Percentiles rank a stretch among this genome's conserved stretches.
Conservation (phyloP, 2,797 vertebrate species). For the Karalla daura region DNA sequence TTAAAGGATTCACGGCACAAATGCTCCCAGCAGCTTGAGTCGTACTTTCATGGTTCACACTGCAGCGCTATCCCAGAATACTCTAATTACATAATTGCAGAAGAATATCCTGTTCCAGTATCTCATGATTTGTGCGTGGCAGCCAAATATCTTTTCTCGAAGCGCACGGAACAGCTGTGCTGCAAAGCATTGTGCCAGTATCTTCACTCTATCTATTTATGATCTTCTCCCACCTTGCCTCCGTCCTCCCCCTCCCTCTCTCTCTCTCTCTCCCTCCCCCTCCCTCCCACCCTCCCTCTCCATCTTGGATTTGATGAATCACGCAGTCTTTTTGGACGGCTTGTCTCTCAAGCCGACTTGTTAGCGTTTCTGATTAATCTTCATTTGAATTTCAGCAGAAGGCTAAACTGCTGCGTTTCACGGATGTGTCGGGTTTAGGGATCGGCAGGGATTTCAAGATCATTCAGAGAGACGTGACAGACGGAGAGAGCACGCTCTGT, state of each 20-base stretch:
- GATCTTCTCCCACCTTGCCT: not conserved
- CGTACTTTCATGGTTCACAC: too few relatives aligned
- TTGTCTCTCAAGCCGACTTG: constrained; percentile 56
- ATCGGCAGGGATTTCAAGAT: constrained; percentile 31
- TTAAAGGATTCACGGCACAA: too few relatives aligned
- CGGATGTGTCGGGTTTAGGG: constrained; percentile 38
- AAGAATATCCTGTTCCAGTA: too few relatives aligned
- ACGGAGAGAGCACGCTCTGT: constrained; percentile 15
- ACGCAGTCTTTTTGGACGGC: constrained; percentile 37
- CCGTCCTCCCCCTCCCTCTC: not conserved
- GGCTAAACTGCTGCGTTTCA: constrained; percentile 59
- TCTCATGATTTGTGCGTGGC: too few relatives aligned
- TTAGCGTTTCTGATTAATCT: constrained; percentile 75
- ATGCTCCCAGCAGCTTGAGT: too few relatives aligned
- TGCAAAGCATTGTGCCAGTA: not conserved
- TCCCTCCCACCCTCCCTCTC: not conserved
- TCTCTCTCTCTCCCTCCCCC: not conserved
- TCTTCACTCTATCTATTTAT: constrained; percentile 4
- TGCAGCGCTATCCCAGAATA: too few relatives aligned
- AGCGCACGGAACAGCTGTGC: not conserved
- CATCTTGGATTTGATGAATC: constrained; percentile 33
- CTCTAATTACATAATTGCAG: too few relatives aligned
- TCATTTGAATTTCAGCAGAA: constrained; percentile 74
- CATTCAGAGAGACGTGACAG: constrained; percentile 9
- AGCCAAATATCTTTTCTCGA: too few relatives aligned